phyloP scores from a whole-genome alignment of 2,888 invertebrate species.

The Myopa tessellatipennis region DNA sequence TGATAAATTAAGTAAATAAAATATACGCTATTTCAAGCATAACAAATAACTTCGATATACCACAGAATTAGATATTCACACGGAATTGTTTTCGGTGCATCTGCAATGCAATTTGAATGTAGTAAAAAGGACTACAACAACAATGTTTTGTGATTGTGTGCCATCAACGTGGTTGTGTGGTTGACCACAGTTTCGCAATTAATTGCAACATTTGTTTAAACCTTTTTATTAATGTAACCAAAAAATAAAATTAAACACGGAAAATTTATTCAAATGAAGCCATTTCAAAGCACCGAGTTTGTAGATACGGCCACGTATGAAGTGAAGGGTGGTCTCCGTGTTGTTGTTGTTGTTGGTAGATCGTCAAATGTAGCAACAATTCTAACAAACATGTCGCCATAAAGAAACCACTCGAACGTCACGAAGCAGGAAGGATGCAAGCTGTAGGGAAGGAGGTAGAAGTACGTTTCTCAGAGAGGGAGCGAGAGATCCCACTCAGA shows the following conservation, averaged over 20 bases:
- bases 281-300: background rate
- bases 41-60: too few species aligned
- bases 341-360: background rate
- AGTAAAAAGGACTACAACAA: too few species aligned
- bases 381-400: conserved; percentile 3
- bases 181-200: conserved; percentile 13
- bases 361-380: background rate
- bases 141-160: too few species aligned
- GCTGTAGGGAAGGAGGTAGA: background rate
- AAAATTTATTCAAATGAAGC: conserved; percentile 4
- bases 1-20: too few species aligned
- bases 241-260: background rate
- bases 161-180: background rate
- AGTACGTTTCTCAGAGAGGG: background rate
- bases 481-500: background rate
- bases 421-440: too few species aligned
- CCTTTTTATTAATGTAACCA: background rate
- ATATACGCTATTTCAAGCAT: too few species aligned
- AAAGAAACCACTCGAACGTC: background rate
- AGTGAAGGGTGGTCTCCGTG: too few species aligned
- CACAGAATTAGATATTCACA: background rate
- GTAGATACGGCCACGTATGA: background rate
- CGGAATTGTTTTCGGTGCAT: background rate
- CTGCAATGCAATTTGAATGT: too few species aligned
- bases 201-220: background rate